Conservation (phyloP, 2,113 vertebrate species). For the Apodemus speciosus region DNA sequence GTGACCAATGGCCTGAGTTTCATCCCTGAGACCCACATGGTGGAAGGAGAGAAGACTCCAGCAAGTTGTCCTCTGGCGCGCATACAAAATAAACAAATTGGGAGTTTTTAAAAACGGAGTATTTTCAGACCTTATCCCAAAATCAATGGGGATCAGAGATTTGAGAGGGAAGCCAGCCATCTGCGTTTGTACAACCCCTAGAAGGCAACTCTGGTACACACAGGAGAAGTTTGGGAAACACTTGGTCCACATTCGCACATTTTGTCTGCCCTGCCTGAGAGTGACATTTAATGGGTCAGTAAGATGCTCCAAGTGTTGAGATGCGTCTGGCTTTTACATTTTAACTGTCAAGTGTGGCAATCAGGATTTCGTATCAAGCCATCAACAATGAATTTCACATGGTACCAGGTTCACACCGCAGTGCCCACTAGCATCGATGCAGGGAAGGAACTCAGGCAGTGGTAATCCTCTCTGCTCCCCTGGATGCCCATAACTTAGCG, state of each 20-base stretch:
- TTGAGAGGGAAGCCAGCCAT: neutral
- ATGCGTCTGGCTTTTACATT: neutral
- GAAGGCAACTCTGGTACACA: neutral
- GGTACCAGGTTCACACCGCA: neutral
- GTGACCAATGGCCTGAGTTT: neutral
- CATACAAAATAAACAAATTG: neutral
- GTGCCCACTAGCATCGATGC: neutral
- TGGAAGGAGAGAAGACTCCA: neutral
- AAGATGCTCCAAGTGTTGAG: neutral
- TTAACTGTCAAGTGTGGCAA: neutral
- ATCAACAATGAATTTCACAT: neutral
- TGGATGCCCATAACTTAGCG: neutral
- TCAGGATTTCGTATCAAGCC: neutral
- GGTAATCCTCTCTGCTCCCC: neutral
- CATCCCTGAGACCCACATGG: neutral
- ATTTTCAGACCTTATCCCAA: neutral
- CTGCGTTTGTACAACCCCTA: neutral
- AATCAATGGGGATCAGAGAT: neutral
- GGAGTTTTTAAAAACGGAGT: neutral
- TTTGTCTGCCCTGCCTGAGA: neutral
- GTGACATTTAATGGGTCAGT: neutral
- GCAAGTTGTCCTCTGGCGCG: neutral
- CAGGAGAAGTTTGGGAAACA: neutral
- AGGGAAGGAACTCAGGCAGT: too few relatives aligned
- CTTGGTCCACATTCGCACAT: neutral